Base-by-base conservation (phyloP, 2,888 invertebrate species). In the Drosophila falleni region DNA sequence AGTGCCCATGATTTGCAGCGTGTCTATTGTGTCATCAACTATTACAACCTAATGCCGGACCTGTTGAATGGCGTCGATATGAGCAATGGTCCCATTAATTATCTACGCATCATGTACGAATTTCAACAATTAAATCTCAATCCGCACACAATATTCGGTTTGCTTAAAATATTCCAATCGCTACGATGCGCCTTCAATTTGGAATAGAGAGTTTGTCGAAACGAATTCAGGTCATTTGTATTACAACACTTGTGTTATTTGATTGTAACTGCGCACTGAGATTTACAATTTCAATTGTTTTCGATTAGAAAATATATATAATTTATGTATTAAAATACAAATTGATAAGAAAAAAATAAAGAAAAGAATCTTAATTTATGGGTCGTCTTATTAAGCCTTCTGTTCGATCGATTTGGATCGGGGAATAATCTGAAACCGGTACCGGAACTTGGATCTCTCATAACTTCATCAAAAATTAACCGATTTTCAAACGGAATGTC, bases 11-110 rank as follows among this genome's bases (percentile, higher is more conserved):
- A 92, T 47, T 56, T 91, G 50, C 80, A 87, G 61, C 89, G 89
- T 26, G 78, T 92, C 23, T 75, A 91, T 16, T 89, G 90, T 5
- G 87, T 92, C 9, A 85, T 92, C 41, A 90, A 90, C 29, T 92
- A 88, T 67, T 91, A 90, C 68, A 90, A 91, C 63, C 69, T 93
- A 6, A 75, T 87, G 46, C 91, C 92, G 13, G 91, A 92, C 71
- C 68, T 91, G 35, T 64, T 92, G n/a, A 91, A 86, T 71, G 78
- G 88, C 37, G 78, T 92, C 26, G 89, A 91, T 74, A 67, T 91
- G 31, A 74, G 71, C 33, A 73, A 71, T 2, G 89, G 84, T 0
- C 85, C 87, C 5, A 66, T 90, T 1, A 92, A 91, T 68, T 92
- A 90, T 65, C 67, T 92, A 41, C 87, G 90, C 23, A 79, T 92